Conservation (phyloP, 2,888 invertebrate genomes). For the Leucoma salicis region DNA sequence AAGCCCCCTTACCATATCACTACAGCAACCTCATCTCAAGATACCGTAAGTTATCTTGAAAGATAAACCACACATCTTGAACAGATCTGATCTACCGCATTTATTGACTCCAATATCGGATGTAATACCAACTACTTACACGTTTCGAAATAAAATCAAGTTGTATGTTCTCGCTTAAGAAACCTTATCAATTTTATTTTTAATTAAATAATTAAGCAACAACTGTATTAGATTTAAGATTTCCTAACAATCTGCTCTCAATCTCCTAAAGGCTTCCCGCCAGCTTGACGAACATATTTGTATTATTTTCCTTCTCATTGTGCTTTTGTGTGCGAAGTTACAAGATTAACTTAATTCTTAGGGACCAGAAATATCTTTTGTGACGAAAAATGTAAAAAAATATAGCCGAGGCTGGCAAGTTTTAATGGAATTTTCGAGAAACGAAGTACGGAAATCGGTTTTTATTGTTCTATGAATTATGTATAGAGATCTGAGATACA, state of each 20-base stretch:
- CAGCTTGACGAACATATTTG: conserved; percentile 43
- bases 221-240: conserved; percentile 26
- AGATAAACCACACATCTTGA: too few species aligned
- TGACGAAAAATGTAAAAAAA: conserved; percentile 40
- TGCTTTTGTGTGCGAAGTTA: conserved; percentile 51
- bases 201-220: conserved; percentile 24
- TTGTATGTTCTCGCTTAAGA: not conserved
- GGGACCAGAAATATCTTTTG: conserved; percentile 51
- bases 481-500: conserved; percentile 32
- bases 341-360: conserved; percentile 64
- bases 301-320: conserved; percentile 49
- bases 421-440: conserved; percentile 53
- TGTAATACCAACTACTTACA: too few species aligned
- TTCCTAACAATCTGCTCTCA: conserved; percentile 32
- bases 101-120: too few species aligned
- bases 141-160: too few species aligned
- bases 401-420: conserved; percentile 38
- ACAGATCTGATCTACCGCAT: too few species aligned
- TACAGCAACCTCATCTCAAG: too few species aligned
- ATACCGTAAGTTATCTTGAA: too few species aligned
- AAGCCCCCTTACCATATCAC: too few species aligned
- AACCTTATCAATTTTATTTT: conserved; percentile 7
- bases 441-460: conserved; percentile 38
- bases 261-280: too few species aligned
- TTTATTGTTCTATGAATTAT: conserved; percentile 44